Percentiles rank a stretch among this genome's conserved stretches.
Conservation (phyloP, 64 coral and sea anemone genomes). For the Montipora capricornis region DNA sequence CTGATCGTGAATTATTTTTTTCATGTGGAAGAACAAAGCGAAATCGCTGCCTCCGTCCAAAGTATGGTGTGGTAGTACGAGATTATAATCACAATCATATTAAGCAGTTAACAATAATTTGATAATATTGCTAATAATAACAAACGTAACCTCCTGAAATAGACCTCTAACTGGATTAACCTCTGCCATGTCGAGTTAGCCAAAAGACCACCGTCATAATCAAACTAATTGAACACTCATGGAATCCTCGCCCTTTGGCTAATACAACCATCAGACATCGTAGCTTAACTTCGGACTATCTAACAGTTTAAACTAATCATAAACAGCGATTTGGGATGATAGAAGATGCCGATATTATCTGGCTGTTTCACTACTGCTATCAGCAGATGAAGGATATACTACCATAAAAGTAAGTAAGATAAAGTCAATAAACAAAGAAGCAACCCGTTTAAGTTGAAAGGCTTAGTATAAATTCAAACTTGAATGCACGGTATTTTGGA, state of each 20-base stretch:
- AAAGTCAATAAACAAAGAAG: not conserved
- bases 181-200: no score
- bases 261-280: not conserved
- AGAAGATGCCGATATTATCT: not conserved
- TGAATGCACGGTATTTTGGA: no score
- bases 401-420: not conserved
- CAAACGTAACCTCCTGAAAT: not conserved
- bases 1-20: no score
- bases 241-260: not conserved
- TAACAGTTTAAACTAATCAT: not conserved
- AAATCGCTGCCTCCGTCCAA: no score
- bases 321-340: not conserved
- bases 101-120: not conserved
- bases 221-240: not conserved
- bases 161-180: no score
- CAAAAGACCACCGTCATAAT: not conserved
- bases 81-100: no score
- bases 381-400: not conserved
- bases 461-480: not conserved
- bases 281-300: not conserved
- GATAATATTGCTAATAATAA: not conserved
- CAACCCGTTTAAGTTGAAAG: not conserved
- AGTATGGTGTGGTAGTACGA: no score
- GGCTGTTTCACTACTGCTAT: not conserved
- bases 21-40: no score